Base-by-base conservation (phyloP, 2,113 vertebrate genomes). In the Myotis yumanensis region DNA sequence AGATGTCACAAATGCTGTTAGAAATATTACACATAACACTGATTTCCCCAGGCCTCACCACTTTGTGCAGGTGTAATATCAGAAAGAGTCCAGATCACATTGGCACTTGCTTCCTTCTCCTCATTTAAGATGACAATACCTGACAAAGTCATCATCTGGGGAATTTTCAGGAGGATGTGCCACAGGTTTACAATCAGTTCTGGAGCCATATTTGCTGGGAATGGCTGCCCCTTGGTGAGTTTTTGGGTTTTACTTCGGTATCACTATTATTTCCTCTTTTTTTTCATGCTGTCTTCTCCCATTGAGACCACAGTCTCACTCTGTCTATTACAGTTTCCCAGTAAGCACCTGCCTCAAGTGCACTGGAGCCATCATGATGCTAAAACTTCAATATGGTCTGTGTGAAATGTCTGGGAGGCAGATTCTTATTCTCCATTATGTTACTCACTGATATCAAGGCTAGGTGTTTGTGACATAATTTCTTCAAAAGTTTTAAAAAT, bases 1-100 rank as follows among this genome's bases (percentile, higher is more conserved):
- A 7, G 28, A 48, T 0, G 0, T 76, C 30, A 59, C 20, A 54
- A 20, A 66, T 28, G 11, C 75, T n/a, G 17, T 80, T 69, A 66
- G 52, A 40, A 83, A 51, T 52, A 7, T 15, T 9, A 59, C 1
- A 1, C 0, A 2, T 46, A 22, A 17, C 30, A 0, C 3, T 28
- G 9, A 68, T 20, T 68, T 72, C 30, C 52, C 51, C 20, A 11
- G 57, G 52, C 11, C 54, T 66, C 25, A 15, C 43, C 57, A 7
- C 22, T 37, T 35, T n/a, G 57, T 75, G 52, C 77, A 5, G 37
- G 35, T 4, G 1, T 48, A 3, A 23, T 51, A 10, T 9, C 7
- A 54, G 2, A 48, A 77, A 46, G 2, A 64, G 30, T 37, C 25
- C 16, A n/a, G 5, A 71, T 35, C 3, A 1, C 64, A 17, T 0